Evolutionary conservation across 1,140 invertebrate genomes (phyloP), one percentile per base, ranked within the genome.

Genomic region (Sinella curviseta): DNA sequence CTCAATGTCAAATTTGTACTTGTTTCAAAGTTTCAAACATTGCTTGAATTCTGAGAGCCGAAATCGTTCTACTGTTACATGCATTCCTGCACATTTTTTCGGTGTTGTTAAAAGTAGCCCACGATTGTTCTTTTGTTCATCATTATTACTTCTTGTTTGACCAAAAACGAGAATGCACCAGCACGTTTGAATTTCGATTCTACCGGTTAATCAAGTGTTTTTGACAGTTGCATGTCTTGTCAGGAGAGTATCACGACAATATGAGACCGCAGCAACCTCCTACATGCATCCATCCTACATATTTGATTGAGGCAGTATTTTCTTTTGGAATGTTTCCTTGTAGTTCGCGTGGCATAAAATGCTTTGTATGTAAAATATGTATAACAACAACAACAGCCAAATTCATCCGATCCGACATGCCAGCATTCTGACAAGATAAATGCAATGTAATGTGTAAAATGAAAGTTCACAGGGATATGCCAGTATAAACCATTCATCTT

Each of bases 181-280:
- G 39, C 39, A 20, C 39, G 20, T 48, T 48, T 48, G 20, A 20
- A 20, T 20, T 48, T 48, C 20, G 39, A 12, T n/a, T 65, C 24
- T 65, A 48, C 8, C 8, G 20, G 20, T 12, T 48, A 48, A 48
- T 12, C 39, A 24, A 12, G 55, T 70, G 65, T 33, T 70, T 70
- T 31, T 70, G 65, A 70, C 65, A 70, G 65, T 12, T 33, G n/a
- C 65, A 70, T 70, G 65, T 70, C 65, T 70, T n/a, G 57, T 65
- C 26, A 48, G 8, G 39, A 8, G 20, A 12, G 20, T 48, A 48
- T 48, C 39, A 48, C 39, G 39, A n/a, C 39, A 12, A 20, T 48
- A 20, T 12, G 20, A 48, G 39, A 48, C 39, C 39, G 20, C 39
- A 48, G 8, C n/a, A n/a, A n/a, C n/a, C n/a, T n/a, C n/a, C n/a